These are phyloP conservation scores for Leptinotarsa defecta DNA, from an alignment of 1,140 invertebrate genomes.

Conservation along the genomic window DNA sequence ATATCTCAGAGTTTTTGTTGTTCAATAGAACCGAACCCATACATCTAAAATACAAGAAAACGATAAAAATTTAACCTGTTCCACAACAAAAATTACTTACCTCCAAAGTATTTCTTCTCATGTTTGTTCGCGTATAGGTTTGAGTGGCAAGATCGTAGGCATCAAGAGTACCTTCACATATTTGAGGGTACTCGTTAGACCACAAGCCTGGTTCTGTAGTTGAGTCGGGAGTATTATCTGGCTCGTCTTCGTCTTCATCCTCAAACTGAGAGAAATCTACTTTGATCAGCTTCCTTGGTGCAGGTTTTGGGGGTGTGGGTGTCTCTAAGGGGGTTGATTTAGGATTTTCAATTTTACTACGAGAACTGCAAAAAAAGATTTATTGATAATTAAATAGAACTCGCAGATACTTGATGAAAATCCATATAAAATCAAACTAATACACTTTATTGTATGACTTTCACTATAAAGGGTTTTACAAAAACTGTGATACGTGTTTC, in stretches of 20 bases:
- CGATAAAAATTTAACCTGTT: no score
- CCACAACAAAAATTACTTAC: neutral
- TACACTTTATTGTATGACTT: no score
- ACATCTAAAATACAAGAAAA: no score
- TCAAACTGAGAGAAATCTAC: constrained; percentile 68
- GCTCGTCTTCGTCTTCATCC: constrained; percentile 60
- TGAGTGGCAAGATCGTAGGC: constrained; percentile 83
- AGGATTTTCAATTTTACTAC: constrained; percentile 13
- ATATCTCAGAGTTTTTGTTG: no score
- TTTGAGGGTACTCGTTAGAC: constrained; percentile 70
- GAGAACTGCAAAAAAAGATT: neutral
- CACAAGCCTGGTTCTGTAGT: constrained; percentile 49
- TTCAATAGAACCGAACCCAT: no score
- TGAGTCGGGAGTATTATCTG: constrained; percentile 47
- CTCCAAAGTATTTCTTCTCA: constrained; percentile 68
- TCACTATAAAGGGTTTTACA: no score
- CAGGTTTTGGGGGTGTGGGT: constrained; percentile 34
- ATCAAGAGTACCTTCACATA: constrained; percentile 77
- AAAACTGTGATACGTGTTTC: no score
- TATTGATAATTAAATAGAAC: no score
- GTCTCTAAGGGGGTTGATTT: constrained; percentile 22
- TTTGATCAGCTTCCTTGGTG: constrained; percentile 65
- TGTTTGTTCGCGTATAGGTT: constrained; percentile 70
- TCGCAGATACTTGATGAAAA: no score
- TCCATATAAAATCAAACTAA: no score